Evolutionary conservation across 2,113 vertebrate genomes (phyloP).

Genomic region (human): GRCh38 chr16:70558501-70559000

Average conservation of each 20-base stretch:
- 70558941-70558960: not conserved
- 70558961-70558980: not conserved
- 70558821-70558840: not conserved
- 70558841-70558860: not conserved
- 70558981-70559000: not conserved
- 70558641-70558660: not conserved
- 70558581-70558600: not conserved
- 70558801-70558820: not conserved
- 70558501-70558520: not conserved
- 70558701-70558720: no score
- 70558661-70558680: not conserved
- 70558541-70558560: not conserved
- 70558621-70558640: not conserved
- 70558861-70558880: not conserved
- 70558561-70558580: not conserved
- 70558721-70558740: no score
- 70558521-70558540: not conserved
- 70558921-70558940: not conserved
- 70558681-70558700: no score
- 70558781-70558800: no score
- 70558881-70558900: not conserved
- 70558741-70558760: no score
- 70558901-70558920: no score
- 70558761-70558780: no score
- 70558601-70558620: not conserved